phyloP scores from a whole-genome alignment of 2,888 invertebrate species.

The Spilosoma lubricipeda region DNA sequence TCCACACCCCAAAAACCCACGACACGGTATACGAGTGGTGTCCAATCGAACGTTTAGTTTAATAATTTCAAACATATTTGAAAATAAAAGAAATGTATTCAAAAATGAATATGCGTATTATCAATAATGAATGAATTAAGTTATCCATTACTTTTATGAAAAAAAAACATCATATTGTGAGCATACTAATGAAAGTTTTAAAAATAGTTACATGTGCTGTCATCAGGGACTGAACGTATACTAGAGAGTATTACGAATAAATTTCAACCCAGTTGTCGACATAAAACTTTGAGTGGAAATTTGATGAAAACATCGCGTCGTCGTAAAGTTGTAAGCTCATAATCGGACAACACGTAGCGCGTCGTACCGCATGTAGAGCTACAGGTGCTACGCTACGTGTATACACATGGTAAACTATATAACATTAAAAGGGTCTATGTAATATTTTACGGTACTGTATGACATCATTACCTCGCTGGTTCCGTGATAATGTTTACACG shows the following conservation, averaged over 20 bases:
- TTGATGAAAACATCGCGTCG: conserved; percentile 8
- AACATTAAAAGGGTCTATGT: not conserved
- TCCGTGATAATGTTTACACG: not conserved
- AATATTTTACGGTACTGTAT: not conserved
- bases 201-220: not conserved
- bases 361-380: conserved; percentile 17
- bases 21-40: no score
- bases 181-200: no score
- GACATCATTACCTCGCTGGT: not conserved
- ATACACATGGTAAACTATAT: not conserved
- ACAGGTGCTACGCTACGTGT: conserved; percentile 16
- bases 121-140: no score
- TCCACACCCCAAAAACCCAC: no score
- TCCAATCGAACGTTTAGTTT: no score
- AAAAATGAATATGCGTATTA: no score
- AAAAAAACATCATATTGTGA: no score
- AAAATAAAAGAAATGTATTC: no score
- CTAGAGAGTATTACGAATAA: not conserved
- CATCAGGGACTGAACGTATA: not conserved
- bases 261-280: not conserved
- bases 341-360: conserved; percentile 5
- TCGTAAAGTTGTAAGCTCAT: conserved; percentile 9
- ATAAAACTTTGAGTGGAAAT: conserved; percentile 6
- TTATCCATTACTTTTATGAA: no score
- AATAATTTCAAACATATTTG: no score